A percentile compares a stretch with the other conserved stretches of the same genome.
Evolutionary conservation across 2,888 invertebrate genomes (phyloP).

Genomic region (Brenthis daphne): DNA sequence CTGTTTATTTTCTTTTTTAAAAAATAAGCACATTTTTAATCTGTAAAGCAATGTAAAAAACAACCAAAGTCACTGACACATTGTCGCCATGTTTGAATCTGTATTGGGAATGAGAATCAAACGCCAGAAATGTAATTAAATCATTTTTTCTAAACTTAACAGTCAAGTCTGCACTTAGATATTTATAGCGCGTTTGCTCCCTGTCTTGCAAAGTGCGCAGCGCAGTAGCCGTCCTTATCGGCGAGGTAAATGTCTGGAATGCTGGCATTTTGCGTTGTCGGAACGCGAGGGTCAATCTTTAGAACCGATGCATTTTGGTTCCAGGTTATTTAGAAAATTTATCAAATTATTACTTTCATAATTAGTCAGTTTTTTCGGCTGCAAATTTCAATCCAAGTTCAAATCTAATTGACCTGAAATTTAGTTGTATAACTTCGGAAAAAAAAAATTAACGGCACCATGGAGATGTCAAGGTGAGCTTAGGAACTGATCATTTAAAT

Average conservation of each 20-base stretch:
- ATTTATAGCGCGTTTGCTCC: constrained; percentile 32
- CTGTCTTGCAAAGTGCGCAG: constrained; percentile 23
- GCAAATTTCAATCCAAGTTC: too few species aligned
- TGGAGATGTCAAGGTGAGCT: too few species aligned
- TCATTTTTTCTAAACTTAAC: not conserved
- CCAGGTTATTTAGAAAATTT: not conserved
- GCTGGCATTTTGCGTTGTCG: constrained; percentile 27
- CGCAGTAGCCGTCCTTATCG: constrained; percentile 25
- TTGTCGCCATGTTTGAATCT: constrained; percentile 15
- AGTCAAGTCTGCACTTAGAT: constrained; percentile 15
- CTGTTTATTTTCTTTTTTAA: too few species aligned
- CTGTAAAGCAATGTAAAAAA: not conserved
- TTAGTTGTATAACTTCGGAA: too few species aligned
- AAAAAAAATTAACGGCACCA: too few species aligned
- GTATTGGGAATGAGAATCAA: not conserved
- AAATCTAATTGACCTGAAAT: too few species aligned
- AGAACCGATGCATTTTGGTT: not conserved
- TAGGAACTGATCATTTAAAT: too few species aligned
- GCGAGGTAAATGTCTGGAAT: constrained; percentile 24
- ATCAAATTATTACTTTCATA: too few species aligned
- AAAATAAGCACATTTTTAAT: not conserved
- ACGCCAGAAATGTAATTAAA: not conserved
- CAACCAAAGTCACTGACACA: not conserved
- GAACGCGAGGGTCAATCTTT: constrained; percentile 17
- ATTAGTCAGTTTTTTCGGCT: too few species aligned